Evolutionary conservation across 2,888 invertebrate species (phyloP), one percentile per base, ranked within the genome.

Genomic region (Chrysolina haemoptera): DNA sequence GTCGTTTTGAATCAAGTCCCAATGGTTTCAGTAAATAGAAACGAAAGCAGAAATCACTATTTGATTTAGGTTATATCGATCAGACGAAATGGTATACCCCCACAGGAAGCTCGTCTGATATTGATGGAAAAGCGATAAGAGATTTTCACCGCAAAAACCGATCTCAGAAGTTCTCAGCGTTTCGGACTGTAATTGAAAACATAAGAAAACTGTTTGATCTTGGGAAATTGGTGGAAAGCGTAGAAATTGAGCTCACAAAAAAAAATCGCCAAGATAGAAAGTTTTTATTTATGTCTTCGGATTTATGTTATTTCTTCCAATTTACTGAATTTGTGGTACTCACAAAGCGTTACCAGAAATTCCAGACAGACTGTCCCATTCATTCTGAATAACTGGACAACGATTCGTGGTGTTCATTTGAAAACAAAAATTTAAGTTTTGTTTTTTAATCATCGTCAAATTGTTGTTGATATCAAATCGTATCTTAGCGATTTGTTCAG

Each of bases 111-210:
- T 20, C 5, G 53, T 20, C 27, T 50, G 50, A 66, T 35, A 66
- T 22, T 50, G 35, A 50, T 48, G 22, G 35, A 62, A 65, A 65
- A 48, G 48, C 48, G 9, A 48, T 48, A 66, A 50, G 35, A 35
- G 50, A 18, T 66, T 50, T 50, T 35, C 48, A n/a, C 66, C 66
- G 12, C 20, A 1, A 6, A 65, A 27, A 50, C 50, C 50, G 50
- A 35, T 40, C 50, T 18, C n/a, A 48, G n/a, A 66, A 66, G 66
- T 66, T 35, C n/a, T n/a, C 50, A n/a, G 16, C 9, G 18, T 22
- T 48, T 5, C 40, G 43, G 66, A 66, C 66, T 50, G 66, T 66
- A 66, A 66, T 66, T 66, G 66, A 66, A 66, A 66, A 50, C 66
- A 66, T 35, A 66, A 66, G 66, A 27, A 66, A 16, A 66, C 66